A percentile compares a stretch with the other conserved stretches of the same genome.
Conservation (phyloP, 2,888 invertebrate species). For the Drosophila testacea region DNA sequence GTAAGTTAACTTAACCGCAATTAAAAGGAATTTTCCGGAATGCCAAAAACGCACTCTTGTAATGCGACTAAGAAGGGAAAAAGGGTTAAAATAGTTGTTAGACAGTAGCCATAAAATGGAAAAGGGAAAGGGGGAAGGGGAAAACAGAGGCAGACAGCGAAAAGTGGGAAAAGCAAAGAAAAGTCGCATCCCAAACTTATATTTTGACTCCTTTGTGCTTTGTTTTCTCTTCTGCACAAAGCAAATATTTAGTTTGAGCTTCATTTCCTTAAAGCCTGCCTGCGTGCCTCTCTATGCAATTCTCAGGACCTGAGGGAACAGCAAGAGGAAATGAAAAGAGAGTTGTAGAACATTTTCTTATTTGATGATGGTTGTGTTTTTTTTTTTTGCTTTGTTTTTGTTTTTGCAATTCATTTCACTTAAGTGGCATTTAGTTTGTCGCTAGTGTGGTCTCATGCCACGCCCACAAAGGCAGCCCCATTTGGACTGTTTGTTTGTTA, state of each 20-base stretch:
- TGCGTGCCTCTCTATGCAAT: conserved; percentile 12
- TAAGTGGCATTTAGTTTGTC: conserved; percentile 62
- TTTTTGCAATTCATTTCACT: conserved; percentile 70
- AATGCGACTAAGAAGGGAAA: not conserved
- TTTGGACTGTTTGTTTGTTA: conserved; percentile 23
- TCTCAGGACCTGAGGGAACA: conserved; percentile 5
- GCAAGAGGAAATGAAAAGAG: too few relatives aligned
- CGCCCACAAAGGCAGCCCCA: conserved; percentile 40
- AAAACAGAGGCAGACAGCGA: not conserved
- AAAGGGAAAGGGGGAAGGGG: not conserved
- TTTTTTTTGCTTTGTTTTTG: conserved; percentile 28
- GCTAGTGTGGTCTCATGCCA: conserved; percentile 38
- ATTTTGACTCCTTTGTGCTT: not conserved
- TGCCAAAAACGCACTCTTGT: conserved; percentile 18
- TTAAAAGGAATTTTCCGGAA: conserved; percentile 44
- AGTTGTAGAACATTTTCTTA: conserved; percentile 3
- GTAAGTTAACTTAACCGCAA: conserved; percentile 43
- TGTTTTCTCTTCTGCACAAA: not conserved
- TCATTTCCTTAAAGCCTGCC: not conserved
- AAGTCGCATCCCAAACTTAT: not conserved
- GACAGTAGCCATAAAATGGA: not conserved
- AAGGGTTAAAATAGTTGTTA: conserved; percentile 7
- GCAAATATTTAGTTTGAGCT: conserved; percentile 28
- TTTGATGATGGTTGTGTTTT: conserved; percentile 28
- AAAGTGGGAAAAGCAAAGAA: not conserved